Evolutionary conservation across 2,113 vertebrate genomes (phyloP).

Genomic region (Cavia aperea): DNA sequence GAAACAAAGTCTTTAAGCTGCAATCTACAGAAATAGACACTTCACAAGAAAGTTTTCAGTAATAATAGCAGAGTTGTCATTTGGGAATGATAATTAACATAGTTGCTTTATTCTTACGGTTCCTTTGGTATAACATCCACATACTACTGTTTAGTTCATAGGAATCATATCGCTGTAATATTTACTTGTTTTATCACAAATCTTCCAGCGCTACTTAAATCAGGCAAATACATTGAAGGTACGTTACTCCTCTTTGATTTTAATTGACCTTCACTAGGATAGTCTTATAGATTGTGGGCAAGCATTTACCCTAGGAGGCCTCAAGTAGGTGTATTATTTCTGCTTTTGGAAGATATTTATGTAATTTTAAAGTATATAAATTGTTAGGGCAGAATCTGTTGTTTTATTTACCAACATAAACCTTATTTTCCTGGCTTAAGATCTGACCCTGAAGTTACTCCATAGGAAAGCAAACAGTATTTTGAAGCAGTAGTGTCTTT

Average conservation of each 20-base stretch:
- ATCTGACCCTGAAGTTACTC: conserved; percentile 42
- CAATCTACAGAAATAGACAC: neutral
- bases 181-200: neutral
- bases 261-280: neutral
- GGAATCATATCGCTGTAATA: neutral
- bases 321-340: neutral
- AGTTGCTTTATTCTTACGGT: neutral
- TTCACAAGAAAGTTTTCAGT: neutral
- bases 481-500: conserved; percentile 1
- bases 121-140: neutral
- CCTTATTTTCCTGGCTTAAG: conserved; percentile 35
- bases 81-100: neutral
- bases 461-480: neutral
- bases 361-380: neutral
- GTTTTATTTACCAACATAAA: conserved; percentile 2
- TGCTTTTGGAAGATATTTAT: neutral
- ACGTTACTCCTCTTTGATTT: neutral
- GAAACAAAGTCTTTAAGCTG: conserved; percentile 24
- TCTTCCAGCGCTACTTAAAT: neutral
- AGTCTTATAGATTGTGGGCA: neutral
- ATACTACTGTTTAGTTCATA: neutral
- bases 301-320: neutral
- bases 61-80: neutral
- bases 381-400: neutral
- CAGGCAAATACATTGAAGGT: neutral